Conservation (phyloP, 2,888 invertebrate genomes). For the Malthinus flaveolus region DNA sequence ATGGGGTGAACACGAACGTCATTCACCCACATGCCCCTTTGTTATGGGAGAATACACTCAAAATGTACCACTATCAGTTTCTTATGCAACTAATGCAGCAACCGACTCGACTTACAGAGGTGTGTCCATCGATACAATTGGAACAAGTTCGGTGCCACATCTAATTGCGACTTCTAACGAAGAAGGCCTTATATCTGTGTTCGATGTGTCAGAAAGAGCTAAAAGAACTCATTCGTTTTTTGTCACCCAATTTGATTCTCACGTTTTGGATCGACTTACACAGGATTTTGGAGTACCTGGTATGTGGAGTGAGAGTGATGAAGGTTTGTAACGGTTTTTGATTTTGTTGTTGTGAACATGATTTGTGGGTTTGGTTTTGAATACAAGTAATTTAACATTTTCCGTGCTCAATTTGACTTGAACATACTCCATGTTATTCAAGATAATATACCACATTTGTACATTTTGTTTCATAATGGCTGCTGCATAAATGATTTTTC, state of each 20-base stretch:
- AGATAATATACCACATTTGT: slow-evolving; percentile 16
- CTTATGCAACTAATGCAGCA: slow-evolving; percentile 82
- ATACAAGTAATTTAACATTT: too few relatives aligned
- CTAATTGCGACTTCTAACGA: slow-evolving; percentile 61
- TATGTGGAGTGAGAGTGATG: slow-evolving; percentile 45
- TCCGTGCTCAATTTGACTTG: too few relatives aligned
- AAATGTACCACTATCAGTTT: slow-evolving; percentile 88
- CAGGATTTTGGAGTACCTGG: slow-evolving; percentile 51
- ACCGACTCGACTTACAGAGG: slow-evolving; percentile 51
- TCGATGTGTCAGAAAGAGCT: slow-evolving; percentile 81
- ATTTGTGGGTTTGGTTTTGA: neutral
- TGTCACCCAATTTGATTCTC: slow-evolving; percentile 53
- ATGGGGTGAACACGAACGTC: slow-evolving; percentile 95
- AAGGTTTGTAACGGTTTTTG: slow-evolving; percentile 40
- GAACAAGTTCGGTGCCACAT: slow-evolving; percentile 48
- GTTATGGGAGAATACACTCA: slow-evolving; percentile 94
- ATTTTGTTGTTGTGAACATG: neutral
- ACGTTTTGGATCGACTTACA: slow-evolving; percentile 52
- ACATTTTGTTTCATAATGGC: too few relatives aligned
- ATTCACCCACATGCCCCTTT: slow-evolving; percentile 91
- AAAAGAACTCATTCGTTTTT: slow-evolving; percentile 67
- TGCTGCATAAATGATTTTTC: too few relatives aligned
- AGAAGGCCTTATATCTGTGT: slow-evolving; percentile 75
- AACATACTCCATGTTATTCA: too few relatives aligned
- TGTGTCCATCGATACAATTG: slow-evolving; percentile 40